Base-by-base conservation (phyloP, 2,113 vertebrate species). In the Macrotus californicus region DNA sequence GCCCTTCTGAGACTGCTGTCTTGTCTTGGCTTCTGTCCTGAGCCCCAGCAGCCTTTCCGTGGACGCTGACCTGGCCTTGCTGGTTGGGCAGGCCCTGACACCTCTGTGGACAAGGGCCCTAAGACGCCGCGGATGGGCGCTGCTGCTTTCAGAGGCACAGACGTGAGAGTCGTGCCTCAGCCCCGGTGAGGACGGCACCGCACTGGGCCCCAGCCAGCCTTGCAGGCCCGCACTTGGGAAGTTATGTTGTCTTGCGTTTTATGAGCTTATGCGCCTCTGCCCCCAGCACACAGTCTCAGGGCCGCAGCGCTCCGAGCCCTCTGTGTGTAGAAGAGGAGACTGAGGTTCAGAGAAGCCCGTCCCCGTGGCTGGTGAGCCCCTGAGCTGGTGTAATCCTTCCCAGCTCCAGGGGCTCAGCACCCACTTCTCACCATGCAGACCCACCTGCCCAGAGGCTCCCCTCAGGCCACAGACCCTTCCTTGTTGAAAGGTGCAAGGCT, bases 121-220 rank as follows among this genome's bases (percentile, higher is more conserved):
- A 6, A 61, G 36, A 8, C 26, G 3, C 56, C 9, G 1, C 1
- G 2, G 64, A 7, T 12, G 31, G 50, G 11, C 46, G 79, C 31
- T 1, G 26, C 69, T 79, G 80, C 36, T 10, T 24, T 67, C 79
- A 50, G 72, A 66, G 29, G 26, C n/a, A 39, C 9, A 6, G 18
- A 18, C 11, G 22, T 43, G 72, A n/a, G 8, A n/a, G 31, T 31
- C 11, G 3, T 19, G 41, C 12, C 43, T 82, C 2, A 2, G 1
- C 26, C 0, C 11, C 18, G 13, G 24, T 34, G 39, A 29, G n/a
- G n/a, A 24, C 5, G 7, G 1, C 59, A 3, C 31, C n/a, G 0
- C 9, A 2, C 21, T 39, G 36, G 73, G 19, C 0, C 21, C 64
- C 29, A 39, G 87, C 22, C 41, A 10, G 84, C 64, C 13, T 3